Evolutionary conservation across 1,140 invertebrate genomes (phyloP).

Genomic region (Papilio xuthus): DNA sequence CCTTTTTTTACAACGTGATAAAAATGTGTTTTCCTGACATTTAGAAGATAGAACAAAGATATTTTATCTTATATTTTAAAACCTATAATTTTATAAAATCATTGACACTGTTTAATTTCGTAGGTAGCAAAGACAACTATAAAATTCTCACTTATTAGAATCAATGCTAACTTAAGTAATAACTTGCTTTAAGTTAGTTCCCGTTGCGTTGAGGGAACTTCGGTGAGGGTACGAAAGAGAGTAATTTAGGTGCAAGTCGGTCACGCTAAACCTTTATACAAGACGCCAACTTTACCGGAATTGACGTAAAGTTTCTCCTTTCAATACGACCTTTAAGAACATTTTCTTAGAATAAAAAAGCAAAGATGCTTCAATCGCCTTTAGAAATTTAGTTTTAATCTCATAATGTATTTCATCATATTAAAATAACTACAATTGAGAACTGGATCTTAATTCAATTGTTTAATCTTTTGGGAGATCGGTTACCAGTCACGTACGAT

Average conservation of each 20-base stretch:
- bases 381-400: too few relatives aligned
- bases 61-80: too few relatives aligned
- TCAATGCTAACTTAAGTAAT: conserved; percentile 21
- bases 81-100: too few relatives aligned
- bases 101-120: background rate
- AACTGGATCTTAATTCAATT: too few relatives aligned
- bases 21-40: too few relatives aligned
- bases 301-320: conserved; percentile 2
- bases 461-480: too few relatives aligned
- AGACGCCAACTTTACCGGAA: background rate
- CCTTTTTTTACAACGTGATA: too few relatives aligned
- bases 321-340: background rate
- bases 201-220: background rate
- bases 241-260: conserved; percentile 25
- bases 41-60: too few relatives aligned
- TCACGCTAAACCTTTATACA: conserved; percentile 12
- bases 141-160: conserved; percentile 28
- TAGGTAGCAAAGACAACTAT: background rate
- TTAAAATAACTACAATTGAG: too few relatives aligned
- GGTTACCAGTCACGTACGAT: too few relatives aligned
- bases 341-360: background rate
- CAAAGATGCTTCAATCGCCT: background rate
- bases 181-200: conserved; percentile 17
- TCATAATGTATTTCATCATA: too few relatives aligned
- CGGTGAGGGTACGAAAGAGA: background rate